These are phyloP conservation scores for Xanthorhoe designata DNA, from an alignment of 2,888 invertebrate genomes.

Conservation along the genomic window DNA sequence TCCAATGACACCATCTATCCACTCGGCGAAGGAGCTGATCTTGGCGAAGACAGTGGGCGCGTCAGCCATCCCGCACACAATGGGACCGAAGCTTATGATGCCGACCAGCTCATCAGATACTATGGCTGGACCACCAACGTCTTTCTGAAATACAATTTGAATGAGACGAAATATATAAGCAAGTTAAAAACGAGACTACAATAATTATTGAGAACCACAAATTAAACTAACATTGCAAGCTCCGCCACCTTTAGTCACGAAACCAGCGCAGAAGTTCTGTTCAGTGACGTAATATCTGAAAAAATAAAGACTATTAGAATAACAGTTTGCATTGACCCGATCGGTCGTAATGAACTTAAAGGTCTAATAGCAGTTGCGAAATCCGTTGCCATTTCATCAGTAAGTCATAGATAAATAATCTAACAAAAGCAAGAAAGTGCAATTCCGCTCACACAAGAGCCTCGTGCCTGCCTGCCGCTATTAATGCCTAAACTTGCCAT, in stretches of 20 bases:
- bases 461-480: too few species aligned
- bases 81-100: conserved; percentile 59
- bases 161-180: too few species aligned
- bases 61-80: conserved; percentile 52
- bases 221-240: conserved; percentile 63
- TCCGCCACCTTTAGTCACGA: conserved; percentile 46
- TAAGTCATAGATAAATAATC: too few species aligned
- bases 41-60: conserved; percentile 63
- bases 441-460: too few species aligned
- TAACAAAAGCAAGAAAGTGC: too few species aligned
- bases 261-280: conserved; percentile 59
- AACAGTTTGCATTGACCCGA: too few species aligned
- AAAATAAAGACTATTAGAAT: conserved; percentile 10
- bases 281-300: conserved; percentile 54
- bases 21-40: conserved; percentile 51
- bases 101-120: conserved; percentile 49
- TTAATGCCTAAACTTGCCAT: too few species aligned
- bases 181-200: too few species aligned
- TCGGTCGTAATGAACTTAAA: too few species aligned
- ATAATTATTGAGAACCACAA: too few species aligned
- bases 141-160: conserved; percentile 45
- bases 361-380: too few species aligned
- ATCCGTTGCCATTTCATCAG: too few species aligned
- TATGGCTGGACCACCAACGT: conserved; percentile 58
- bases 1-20: conserved; percentile 54